Conservation (phyloP, 1,140 invertebrate species). For the Colletes gigas region DNA sequence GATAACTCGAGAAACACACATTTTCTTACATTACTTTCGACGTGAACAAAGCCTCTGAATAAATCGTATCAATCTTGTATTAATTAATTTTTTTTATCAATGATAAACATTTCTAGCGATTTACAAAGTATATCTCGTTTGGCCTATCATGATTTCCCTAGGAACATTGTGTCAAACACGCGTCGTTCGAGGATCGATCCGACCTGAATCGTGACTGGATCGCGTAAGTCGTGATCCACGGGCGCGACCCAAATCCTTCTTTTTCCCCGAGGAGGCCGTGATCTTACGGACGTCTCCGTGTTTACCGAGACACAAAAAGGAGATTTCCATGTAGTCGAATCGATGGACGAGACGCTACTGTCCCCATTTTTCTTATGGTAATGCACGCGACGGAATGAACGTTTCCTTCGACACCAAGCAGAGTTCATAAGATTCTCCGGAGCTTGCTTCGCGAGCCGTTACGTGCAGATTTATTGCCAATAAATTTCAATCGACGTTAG, state of each 20-base stretch:
- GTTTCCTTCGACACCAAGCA: neutral
- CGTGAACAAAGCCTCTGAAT: too few relatives aligned
- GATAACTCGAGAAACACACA: too few relatives aligned
- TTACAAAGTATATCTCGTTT: neutral
- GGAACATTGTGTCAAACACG: constrained; percentile 35
- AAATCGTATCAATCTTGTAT: too few relatives aligned
- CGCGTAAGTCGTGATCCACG: constrained; percentile 45
- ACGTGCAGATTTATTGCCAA: neutral
- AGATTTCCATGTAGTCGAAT: constrained; percentile 45
- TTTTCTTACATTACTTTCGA: too few relatives aligned
- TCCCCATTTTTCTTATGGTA: neutral
- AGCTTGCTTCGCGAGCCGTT: neutral
- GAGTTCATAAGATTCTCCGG: neutral
- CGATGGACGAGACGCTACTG: neutral
- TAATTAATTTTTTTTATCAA: too few relatives aligned
- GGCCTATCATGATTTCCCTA: constrained; percentile 16
- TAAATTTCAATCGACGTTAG: neutral
- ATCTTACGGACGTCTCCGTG: constrained; percentile 16
- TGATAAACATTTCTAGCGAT: too few relatives aligned
- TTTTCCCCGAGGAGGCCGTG: constrained; percentile 18
- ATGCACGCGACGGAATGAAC: neutral
- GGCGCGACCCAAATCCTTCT: constrained; percentile 53
- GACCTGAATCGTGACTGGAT: constrained; percentile 72
- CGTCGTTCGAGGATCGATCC: constrained; percentile 31
- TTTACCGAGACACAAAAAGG: neutral